These are phyloP conservation scores for Urocolius indicus DNA, from an alignment of 2,113 vertebrate genomes.

Conservation along the genomic window DNA sequence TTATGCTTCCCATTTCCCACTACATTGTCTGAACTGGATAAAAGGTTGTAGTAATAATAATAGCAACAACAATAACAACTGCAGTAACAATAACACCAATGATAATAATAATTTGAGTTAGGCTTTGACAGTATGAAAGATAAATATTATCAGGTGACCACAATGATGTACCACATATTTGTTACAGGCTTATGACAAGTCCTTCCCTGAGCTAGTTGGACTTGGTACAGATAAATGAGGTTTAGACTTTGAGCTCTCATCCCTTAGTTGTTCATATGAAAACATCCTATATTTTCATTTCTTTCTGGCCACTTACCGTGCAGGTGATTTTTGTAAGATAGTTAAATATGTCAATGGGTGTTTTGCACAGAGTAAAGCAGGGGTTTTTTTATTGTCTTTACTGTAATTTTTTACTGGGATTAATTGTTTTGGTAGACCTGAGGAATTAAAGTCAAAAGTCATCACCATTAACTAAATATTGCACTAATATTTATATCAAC, in stretches of 20 bases:
- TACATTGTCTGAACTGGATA: background rate
- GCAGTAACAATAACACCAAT: background rate
- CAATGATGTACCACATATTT: background rate
- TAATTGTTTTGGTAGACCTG: background rate
- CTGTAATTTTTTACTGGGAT: background rate
- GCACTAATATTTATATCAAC: background rate
- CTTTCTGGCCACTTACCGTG: accelerated
- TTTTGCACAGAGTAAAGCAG: background rate
- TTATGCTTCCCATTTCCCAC: background rate
- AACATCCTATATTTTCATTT: background rate
- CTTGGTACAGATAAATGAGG: background rate
- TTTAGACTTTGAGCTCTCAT: background rate
- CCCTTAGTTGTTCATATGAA: background rate
- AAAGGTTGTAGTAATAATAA: background rate
- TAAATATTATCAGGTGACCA: background rate
- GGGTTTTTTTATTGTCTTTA: background rate
- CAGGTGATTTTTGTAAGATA: background rate
- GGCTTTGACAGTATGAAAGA: background rate
- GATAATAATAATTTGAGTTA: background rate
- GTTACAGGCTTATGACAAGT: too few relatives aligned
- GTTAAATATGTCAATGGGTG: background rate
- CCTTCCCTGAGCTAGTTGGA: background rate
- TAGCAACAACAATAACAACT: background rate
- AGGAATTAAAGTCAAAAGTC: background rate
- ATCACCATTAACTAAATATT: background rate